Base-by-base conservation (phyloP, 1,140 invertebrate species). In the Apolygus lucorum region DNA sequence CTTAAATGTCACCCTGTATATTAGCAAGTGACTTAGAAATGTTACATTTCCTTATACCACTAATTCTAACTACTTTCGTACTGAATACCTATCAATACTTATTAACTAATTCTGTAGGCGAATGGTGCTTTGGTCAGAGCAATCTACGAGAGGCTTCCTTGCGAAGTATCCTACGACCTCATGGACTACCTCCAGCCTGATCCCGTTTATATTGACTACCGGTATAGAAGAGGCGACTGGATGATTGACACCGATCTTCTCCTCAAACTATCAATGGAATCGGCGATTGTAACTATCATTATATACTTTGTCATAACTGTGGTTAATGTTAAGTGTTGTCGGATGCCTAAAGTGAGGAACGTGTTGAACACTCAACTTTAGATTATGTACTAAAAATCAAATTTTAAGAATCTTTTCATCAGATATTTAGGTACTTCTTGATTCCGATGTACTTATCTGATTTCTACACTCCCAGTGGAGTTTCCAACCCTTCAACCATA, bases 151-250 rank as follows among this genome's bases (percentile, higher is more conserved):
- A 82, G 88, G 25, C 75, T 90, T 0, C 78, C 80, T 1, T 90
- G 88, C 74, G 82, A 82, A 29, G 83, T 87, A 0, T 82, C 89
- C 54, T 84, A 85, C 52, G 88, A 90, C 78, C 89, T 86, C 73
- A 87, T 90, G 86, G 88, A 90, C 75, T 90, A 88, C 73, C 74
- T 89, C 49, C 84, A 87, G 52, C 82, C 84, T 4, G 83, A 87
- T 68, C 74, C 81, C 0, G 80, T 79, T 4, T 80, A 80, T 24
- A 13, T 72, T 28, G 59, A 70, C 59, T 83, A 85, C 69, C 82
- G 82, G 72, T 68, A 68, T 34, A 79, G 82, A 26, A 80, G 83
- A 2, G 80, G 81, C 1, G 84, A 85, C 52, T 81, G 80, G 70
- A 87, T 87, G 1, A 88, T 88, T 1, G 85, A 89, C 73, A 87